Base-by-base conservation (phyloP, 2,888 invertebrate species). In the Eucera pruinosa region DNA sequence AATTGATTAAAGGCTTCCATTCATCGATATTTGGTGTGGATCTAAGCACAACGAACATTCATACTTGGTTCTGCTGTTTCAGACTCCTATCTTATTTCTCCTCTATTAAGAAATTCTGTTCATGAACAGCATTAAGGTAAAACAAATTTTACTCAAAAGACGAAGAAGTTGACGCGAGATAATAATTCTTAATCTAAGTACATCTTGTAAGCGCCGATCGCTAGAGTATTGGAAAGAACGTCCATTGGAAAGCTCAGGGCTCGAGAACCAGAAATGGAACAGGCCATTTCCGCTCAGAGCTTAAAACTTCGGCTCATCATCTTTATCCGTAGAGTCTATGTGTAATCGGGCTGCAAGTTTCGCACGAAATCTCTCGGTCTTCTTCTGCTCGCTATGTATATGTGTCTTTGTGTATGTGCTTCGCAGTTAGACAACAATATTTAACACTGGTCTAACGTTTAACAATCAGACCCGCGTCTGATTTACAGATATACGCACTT, bases 401-500 rank as follows among this genome's bases (percentile, higher is more conserved):
- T 30, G 7, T 62, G 20, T 5, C 4, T 25, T 6, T 39, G 25
- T 33, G 13, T 48, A 11, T n/a, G 41, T n/a, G 0, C 48, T n/a
- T n/a, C 33, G 27, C 41, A 43, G n/a, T 69, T 41, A 50, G 39
- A 65, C 65, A 66, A 75, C 47, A 57, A 69, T 75, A 78, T 62
- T 52, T 57, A 78, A 75, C 75, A 65, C 45, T 50, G 39, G 58
- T 62, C 48, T 64, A 78, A 66, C 65, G 65, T 64, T 66, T 57
- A 77, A 77, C 57, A 43, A 61, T 65, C 55, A 57, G 72, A 72
- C 23, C 20, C 57, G 41, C 7, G 18, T 69, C 57, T 47, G 55
- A 50, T 50, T 39, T 25, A 66, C 43, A 45, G 45, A 69, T 73
- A 48, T 33, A 55, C 33, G 66, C 54, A 47, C 58, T 71, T 67